Percentiles rank a stretch among this genome's conserved stretches.
These are phyloP conservation scores for Turritopsis dohrnii DNA, from an alignment of 30 jellyfish, hydroid and myxozoan genomes.

Conservation along the genomic window DNA sequence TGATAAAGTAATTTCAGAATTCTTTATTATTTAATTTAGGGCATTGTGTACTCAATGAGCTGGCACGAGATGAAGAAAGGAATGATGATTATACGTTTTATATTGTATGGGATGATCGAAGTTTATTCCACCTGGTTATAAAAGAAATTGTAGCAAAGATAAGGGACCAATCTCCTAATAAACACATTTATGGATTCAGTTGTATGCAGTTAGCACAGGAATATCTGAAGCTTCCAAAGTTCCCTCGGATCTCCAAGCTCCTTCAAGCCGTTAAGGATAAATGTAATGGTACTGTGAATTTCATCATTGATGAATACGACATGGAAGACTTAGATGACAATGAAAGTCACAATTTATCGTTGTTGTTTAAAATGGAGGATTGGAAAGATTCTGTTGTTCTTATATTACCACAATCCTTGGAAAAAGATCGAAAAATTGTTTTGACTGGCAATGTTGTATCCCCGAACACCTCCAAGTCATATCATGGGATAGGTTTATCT, in stretches of 20 bases:
- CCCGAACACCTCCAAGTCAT: neutral
- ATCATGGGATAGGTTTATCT: neutral
- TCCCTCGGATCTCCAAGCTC: neutral
- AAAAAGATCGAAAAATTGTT: neutral
- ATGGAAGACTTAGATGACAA: neutral
- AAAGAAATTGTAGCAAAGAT: neutral
- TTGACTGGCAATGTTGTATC: neutral
- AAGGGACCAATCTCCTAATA: neutral
- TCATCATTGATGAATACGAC: neutral
- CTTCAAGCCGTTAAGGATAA: neutral
- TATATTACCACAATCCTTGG: neutral
- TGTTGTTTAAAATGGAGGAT: neutral
- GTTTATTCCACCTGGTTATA: neutral
- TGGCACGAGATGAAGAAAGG: neutral
- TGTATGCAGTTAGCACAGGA: neutral
- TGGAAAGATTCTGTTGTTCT: neutral
- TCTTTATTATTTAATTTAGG: too few species aligned
- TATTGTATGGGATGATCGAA: neutral
- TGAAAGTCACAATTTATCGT: neutral
- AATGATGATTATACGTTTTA: too few species aligned
- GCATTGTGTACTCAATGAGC: neutral
- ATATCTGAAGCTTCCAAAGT: neutral
- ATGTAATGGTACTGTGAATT: neutral
- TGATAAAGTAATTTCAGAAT: too few species aligned
- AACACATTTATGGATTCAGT: neutral